Base-by-base conservation (phyloP, 2,113 vertebrate species). In the Scortum barcoo region DNA sequence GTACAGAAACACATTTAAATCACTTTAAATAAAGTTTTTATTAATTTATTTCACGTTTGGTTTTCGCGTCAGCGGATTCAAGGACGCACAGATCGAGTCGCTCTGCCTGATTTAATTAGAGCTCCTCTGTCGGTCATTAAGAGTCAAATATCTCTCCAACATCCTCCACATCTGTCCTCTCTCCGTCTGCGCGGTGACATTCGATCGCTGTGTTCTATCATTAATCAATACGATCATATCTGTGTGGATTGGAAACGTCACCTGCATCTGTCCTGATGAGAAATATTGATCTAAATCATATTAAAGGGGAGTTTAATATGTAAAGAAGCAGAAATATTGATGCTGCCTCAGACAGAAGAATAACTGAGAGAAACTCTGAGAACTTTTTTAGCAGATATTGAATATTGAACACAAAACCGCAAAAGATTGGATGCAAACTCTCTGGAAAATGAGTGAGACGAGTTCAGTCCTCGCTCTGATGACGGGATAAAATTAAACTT, bases 361-460 rank as follows among this genome's bases (percentile, higher is more conserved):
- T 76, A 86, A 78, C 68, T 36, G 30, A 30, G 62, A 76, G 84
- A 58, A 76, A 81, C 72, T 57, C 84, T 81, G 78, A 84, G 76
- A 56, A 46, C 51, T 72, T 69, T 71, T 77, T 77, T 46, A 50
- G 61, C n/a, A n/a, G 61, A 69, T 48, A 81, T 70, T 24, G 46
- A 78, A 70, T 4, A 78, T 24, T 74, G 72, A 57, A 57, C 69
- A 83, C 38, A 24, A 76, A 67, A 77, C 46, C 20, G 67, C 44
- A 24, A n/a, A n/a, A n/a, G 46, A 48, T 67, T 33, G 0, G 14
- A 42, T 84, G 73, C 73, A 68, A 48, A 63, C n/a, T n/a, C n/a
- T n/a, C n/a, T n/a, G n/a, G n/a, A n/a, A n/a, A n/a, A n/a, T n/a
- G n/a, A n/a, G n/a, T n/a, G n/a, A n/a, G n/a, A n/a, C n/a, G n/a